Base-by-base conservation (phyloP, 1,140 invertebrate genomes). In the Galleria mellonella region DNA sequence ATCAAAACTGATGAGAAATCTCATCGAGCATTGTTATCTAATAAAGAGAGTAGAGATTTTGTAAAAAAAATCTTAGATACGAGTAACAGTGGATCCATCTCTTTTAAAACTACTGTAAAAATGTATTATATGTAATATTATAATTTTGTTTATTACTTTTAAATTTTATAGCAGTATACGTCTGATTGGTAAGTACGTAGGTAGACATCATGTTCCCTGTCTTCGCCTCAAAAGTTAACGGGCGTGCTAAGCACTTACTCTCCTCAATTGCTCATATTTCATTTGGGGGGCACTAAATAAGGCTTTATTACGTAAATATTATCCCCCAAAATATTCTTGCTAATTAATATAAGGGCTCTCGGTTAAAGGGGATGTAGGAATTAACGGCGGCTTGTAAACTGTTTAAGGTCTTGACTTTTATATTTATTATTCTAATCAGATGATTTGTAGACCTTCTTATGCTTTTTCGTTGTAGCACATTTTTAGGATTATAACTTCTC, bases 251-350 rank as follows among this genome's bases (percentile, higher is more conserved):
- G 66, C 62, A 71, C 64, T 78, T 64, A 76, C 47, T 77, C 70
- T 71, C 67, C 57, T 74, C 70, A 72, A 84, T 76, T 58, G 75
- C 73, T 72, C 77, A 73, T 84, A 84, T 79, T 84, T 84, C 75
- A 84, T 73, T 73, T 68, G 40, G 58, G 69, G 63, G 75, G 73
- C 51, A 55, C 57, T 81, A 82, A 82, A 82, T 81, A 72, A 84
- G 72, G 69, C 77, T 81, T 84, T 84, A 84, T 82, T 76, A 76
- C 64, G 73, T 72, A 83, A 79, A 83, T 82, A 79, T 77, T 79
- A 83, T 66, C 67, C 73, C 70, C 62, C 70, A 79, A 73, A 83
- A 82, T 79, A 77, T 83, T 75, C 68, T 49, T 62, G 59, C 79
- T 82, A 82, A 83, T 83, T 82, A 83, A 82, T 82, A 76, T 74